Conservation (phyloP, 2,888 invertebrate species). For the Sphaerophoria rueppellii region DNA sequence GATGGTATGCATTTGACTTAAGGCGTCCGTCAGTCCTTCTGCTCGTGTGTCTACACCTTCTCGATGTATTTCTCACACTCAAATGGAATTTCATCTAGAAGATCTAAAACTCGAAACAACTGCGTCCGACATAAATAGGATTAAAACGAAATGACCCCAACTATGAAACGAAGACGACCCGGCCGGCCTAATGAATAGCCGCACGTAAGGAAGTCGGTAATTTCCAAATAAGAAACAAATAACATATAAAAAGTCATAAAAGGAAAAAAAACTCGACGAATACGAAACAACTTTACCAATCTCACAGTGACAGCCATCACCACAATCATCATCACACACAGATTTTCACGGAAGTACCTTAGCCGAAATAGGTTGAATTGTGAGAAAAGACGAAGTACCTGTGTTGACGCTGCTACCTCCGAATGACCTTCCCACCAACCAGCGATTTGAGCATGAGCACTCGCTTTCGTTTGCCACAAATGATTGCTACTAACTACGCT, state of each 20-base stretch:
- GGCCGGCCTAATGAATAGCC: conserved; percentile 65
- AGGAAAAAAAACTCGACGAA: not conserved
- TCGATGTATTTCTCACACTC: conserved; percentile 57
- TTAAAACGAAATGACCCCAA: conserved; percentile 52
- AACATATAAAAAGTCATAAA: conserved; percentile 48
- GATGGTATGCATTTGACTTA: conserved; percentile 15
- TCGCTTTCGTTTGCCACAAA: conserved; percentile 25
- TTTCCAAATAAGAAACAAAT: conserved; percentile 70
- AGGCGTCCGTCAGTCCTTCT: conserved; percentile 48
- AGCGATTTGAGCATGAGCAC: not conserved
- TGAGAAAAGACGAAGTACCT: conserved; percentile 17
- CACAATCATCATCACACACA: conserved; percentile 8
- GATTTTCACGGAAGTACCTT: conserved; percentile 56
- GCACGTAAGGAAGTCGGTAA: conserved; percentile 72
- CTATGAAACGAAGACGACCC: conserved; percentile 21
- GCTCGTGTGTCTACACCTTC: not conserved
- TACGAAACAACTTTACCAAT: conserved; percentile 10
- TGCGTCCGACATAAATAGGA: conserved; percentile 35
- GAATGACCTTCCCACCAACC: conserved; percentile 55
- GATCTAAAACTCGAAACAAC: conserved; percentile 2
- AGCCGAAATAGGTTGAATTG: not conserved
- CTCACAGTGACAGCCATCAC: conserved; percentile 20
- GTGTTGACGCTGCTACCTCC: conserved; percentile 13
- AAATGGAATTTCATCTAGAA: conserved; percentile 31
- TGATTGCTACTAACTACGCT: conserved; percentile 50